Conservation (phyloP, 2,113 vertebrate genomes). For the Eulacestoma nigropectus region DNA sequence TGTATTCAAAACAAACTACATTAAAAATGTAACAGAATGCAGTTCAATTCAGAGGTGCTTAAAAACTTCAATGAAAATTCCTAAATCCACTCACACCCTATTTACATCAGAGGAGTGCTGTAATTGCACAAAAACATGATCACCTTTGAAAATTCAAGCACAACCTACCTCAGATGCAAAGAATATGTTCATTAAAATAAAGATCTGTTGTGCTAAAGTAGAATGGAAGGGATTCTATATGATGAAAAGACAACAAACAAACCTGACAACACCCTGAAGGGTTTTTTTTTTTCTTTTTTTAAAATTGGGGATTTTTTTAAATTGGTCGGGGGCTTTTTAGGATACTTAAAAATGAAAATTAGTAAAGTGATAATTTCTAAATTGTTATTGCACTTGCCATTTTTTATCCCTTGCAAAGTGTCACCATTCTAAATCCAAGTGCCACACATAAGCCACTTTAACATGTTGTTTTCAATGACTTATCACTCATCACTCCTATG, state of each 20-base stretch:
- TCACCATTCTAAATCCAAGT: background rate
- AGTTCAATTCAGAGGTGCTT: background rate
- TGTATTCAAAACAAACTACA: background rate
- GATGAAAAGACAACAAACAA: background rate
- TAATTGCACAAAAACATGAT: background rate
- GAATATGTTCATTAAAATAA: background rate
- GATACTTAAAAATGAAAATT: background rate
- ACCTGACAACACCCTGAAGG: background rate
- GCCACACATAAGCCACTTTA: background rate
- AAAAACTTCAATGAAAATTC: background rate
- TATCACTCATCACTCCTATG: background rate
- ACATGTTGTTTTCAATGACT: background rate
- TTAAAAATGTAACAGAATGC: background rate
- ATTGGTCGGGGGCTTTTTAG: background rate
- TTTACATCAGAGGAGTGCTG: background rate
- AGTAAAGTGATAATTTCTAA: background rate
- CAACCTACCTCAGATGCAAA: background rate
- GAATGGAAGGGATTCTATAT: background rate
- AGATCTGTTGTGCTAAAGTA: background rate
- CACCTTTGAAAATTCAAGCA: background rate
- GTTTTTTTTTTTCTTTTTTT: rapidly evolving
- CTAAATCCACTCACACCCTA: background rate
- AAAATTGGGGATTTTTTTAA: background rate
- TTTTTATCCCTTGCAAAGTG: background rate
- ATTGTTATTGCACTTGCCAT: background rate